Percentiles rank a stretch among this genome's conserved stretches.
phyloP scores from a whole-genome alignment of 1,140 invertebrate genomes.

The Babylonia areolata region DNA sequence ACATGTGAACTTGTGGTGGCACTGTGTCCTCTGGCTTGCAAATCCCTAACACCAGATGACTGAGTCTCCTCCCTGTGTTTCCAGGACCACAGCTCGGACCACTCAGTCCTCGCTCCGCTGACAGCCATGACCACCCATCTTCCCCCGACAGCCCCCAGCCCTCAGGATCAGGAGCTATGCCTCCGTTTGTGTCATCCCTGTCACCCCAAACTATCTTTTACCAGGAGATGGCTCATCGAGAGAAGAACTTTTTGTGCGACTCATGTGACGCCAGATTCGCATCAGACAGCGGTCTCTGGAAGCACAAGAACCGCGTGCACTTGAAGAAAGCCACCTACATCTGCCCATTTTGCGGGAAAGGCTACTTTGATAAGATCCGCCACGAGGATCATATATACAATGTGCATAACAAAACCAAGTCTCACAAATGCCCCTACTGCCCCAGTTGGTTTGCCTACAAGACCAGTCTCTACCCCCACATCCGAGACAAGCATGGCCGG shows the following conservation, averaged over 20 bases:
- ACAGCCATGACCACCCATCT: not conserved
- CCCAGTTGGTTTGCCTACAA: not conserved
- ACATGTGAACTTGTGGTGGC: too few relatives aligned
- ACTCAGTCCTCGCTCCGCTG: not conserved
- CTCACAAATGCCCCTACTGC: conserved; percentile 5
- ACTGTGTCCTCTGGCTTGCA: too few relatives aligned
- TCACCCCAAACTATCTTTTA: not conserved
- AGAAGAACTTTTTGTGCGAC: not conserved
- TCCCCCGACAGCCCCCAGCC: not conserved
- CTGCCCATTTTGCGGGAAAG: conserved; percentile 1
- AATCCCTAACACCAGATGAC: too few relatives aligned
- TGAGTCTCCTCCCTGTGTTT: not conserved
- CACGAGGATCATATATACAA: not conserved
- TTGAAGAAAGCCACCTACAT: conserved; percentile 4
- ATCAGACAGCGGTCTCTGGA: not conserved
- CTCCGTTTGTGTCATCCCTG: not conserved
- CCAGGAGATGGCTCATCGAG: not conserved
- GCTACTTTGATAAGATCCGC: not conserved
- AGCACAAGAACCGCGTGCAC: conserved; percentile 10
- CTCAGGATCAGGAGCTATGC: not conserved
- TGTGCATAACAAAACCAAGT: conserved; percentile 6
- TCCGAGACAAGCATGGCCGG: not conserved
- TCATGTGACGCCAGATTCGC: not conserved
- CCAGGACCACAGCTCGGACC: not conserved
- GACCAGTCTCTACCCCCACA: not conserved